A percentile compares a stretch with the other conserved stretches of the same genome.
Evolutionary conservation across 53 echinoderm and acorn worm genomes (phyloP).

Genomic region (Hippasteria phrygiana): DNA sequence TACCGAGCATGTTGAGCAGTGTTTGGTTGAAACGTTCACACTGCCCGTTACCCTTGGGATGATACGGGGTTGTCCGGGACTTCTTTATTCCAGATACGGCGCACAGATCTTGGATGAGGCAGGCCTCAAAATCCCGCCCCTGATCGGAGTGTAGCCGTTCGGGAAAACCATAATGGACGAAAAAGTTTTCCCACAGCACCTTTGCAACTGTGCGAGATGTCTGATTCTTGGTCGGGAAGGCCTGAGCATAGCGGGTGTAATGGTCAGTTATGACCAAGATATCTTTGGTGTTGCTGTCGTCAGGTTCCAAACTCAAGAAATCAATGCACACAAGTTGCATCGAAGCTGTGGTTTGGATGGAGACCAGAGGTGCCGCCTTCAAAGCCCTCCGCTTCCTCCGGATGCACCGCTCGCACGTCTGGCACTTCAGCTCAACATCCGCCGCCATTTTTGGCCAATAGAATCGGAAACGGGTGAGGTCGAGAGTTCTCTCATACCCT

Average conservation of each 20-base stretch:
- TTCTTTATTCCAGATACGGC: constrained; percentile 54
- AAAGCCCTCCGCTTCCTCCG: constrained; percentile 20
- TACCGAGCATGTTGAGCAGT: constrained; percentile 72
- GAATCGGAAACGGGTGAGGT: constrained; percentile 63
- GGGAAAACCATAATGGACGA: constrained; percentile 53
- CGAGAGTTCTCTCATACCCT: constrained; percentile 68
- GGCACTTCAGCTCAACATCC: constrained; percentile 49
- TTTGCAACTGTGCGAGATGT: constrained; percentile 71
- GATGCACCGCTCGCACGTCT: constrained; percentile 67
- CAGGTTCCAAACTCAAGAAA: constrained; percentile 59
- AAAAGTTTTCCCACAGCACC: constrained; percentile 59
- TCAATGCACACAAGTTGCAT: constrained; percentile 66
- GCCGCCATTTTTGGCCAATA: constrained; percentile 73
- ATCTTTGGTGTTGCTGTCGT: constrained; percentile 36
- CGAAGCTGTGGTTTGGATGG: constrained; percentile 34
- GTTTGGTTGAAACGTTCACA: constrained; percentile 77
- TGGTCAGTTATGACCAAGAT: constrained; percentile 69
- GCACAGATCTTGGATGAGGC: constrained; percentile 64
- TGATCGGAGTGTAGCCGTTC: constrained; percentile 46
- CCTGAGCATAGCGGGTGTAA: constrained; percentile 63
- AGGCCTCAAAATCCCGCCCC: constrained; percentile 71
- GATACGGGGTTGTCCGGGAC: constrained; percentile 56
- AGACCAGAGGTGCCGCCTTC: constrained; percentile 34
- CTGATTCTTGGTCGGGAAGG: constrained; percentile 71
- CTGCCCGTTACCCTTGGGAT: constrained; percentile 70